Conservation (phyloP, 2,888 invertebrate genomes). For the Sarcophaga variegata region DNA sequence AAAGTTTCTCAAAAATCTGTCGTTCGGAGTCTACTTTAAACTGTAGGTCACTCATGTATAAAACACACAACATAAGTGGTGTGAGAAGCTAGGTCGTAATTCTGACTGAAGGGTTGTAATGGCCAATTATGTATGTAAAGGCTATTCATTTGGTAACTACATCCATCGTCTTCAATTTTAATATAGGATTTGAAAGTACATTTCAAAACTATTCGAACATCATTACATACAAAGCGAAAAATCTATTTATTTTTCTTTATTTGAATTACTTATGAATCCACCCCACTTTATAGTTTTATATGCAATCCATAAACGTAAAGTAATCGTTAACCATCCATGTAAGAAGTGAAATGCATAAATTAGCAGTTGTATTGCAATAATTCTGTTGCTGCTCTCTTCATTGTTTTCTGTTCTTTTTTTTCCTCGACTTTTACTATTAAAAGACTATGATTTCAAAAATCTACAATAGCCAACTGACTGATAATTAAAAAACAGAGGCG, state of each 20-base stretch:
- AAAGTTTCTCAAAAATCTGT: no score
- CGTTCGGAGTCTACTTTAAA: no score
- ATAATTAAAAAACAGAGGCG: slow-evolving; percentile 15
- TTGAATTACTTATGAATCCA: not conserved
- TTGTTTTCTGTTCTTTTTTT: slow-evolving; percentile 10
- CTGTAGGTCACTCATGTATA: no score
- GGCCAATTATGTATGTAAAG: no score
- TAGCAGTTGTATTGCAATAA: slow-evolving; percentile 60
- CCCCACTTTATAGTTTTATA: not conserved
- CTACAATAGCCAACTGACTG: slow-evolving; percentile 16
- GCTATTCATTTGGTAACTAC: no score
- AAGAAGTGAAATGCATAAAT: slow-evolving; percentile 66
- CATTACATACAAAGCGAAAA: no score
- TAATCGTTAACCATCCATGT: slow-evolving; percentile 49
- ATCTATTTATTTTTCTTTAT: not conserved
- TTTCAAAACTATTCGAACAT: no score
- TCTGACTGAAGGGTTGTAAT: no score
- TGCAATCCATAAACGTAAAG: slow-evolving; percentile 16
- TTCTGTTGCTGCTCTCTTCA: slow-evolving; percentile 33
- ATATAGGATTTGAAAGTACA: no score
- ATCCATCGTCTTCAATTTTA: no score
- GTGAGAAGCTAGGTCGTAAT: no score
- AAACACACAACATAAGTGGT: no score
- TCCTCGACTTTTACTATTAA: not conserved
- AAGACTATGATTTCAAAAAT: slow-evolving; percentile 41